Evolutionary conservation across 1,140 invertebrate species (phyloP), one percentile per base, ranked within the genome.

Genomic region (Gonatopus flavifemur): DNA sequence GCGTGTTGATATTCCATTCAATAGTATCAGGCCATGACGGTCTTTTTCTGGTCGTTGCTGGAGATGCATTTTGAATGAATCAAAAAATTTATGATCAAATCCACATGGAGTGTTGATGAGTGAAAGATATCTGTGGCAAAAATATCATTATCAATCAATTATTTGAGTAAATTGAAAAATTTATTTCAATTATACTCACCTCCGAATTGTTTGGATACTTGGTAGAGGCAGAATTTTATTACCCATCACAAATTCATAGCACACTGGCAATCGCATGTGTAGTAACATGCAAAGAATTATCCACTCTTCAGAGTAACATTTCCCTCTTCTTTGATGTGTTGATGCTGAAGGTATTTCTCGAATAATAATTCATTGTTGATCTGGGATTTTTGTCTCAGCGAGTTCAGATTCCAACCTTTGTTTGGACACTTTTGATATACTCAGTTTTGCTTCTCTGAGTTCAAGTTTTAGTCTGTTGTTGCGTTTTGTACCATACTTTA

Each of bases 1-100:
- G 32, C 35, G 20, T 1, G 47, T 52, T 13, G 28, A 40, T 2
- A 53, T 50, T 38, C 50, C 50, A 36, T 53, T 47, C 12, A 57
- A 37, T 0, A 45, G 21, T 7, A 53, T 38, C 7, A 57, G 39
- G 4, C 55, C 43, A 33, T 53, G 38, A 22, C 24, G 48, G 13
- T 33, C 35, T 3, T 46, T 53, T 3, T 47, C 25, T 35, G 39
- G 32, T 49, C 39, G 19, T 12, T 0, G 15, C 25, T 48, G 35
- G 18, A 47, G 31, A 30, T 43, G 20, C 13, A 47, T 53, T 40
- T 53, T 41, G 5, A 58, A 50, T 13, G 42, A 15, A 28, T 55
- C 39, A 20, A 46, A 22, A 46, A 52, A 40, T 40, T 40, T 50
- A 12, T 9, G 18, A 55, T 63, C 59, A 42, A 59, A 59, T 2